phyloP scores from a whole-genome alignment of 2,113 vertebrate species.

The Nymphicus hollandicus region DNA sequence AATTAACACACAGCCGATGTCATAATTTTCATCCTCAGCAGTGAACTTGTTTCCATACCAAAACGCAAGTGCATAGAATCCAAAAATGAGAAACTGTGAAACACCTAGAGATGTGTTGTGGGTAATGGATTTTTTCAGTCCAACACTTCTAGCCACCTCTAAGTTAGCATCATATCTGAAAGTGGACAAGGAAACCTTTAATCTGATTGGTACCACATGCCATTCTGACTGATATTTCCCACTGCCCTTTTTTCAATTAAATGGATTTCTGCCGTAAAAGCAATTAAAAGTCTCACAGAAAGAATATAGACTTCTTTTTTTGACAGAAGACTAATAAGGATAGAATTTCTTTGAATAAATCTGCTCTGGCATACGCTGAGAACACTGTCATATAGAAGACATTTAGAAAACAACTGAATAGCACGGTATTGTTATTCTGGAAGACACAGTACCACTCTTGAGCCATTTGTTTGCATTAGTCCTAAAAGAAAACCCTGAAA shows the following conservation, averaged over 20 bases:
- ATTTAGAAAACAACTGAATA: background rate
- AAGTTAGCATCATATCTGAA: conserved; percentile 76
- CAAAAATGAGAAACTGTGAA: conserved; percentile 78
- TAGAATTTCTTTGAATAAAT: background rate
- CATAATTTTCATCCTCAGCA: conserved; percentile 74
- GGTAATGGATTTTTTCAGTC: conserved; percentile 79
- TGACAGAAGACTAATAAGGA: background rate
- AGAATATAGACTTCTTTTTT: background rate
- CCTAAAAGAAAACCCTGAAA: background rate
- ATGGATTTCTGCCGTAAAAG: background rate
- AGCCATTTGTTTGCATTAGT: background rate
- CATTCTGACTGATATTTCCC: background rate
- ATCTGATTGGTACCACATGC: background rate
- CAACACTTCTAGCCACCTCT: conserved; percentile 74
- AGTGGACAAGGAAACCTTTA: background rate
- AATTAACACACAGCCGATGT: conserved; percentile 78
- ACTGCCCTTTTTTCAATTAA: background rate
- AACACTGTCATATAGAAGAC: background rate
- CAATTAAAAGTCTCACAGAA: background rate
- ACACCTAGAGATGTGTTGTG: conserved; percentile 76
- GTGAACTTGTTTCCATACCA: conserved; percentile 85
- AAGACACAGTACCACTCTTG: background rate
- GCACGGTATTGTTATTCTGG: background rate
- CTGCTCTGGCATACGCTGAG: background rate
- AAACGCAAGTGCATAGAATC: conserved; percentile 81